Evolutionary conservation across 1,140 invertebrate genomes (phyloP).

Genomic region (Neodiprion lecontei): DNA sequence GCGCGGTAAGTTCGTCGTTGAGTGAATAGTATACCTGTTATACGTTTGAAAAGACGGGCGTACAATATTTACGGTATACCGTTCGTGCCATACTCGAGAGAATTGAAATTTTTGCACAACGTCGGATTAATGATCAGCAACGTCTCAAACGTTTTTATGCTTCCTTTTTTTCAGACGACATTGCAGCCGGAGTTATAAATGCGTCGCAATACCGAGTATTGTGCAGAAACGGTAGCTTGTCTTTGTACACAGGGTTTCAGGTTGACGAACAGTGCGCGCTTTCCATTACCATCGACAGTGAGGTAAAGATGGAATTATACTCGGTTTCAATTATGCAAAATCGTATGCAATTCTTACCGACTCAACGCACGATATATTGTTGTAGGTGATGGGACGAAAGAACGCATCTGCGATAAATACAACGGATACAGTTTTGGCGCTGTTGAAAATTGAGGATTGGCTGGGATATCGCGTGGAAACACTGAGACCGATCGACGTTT

Average conservation of each 20-base stretch:
- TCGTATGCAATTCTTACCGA: conserved; percentile 14
- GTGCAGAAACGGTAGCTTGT: conserved; percentile 67
- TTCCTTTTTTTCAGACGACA: conserved; percentile 14
- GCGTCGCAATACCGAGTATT: conserved; percentile 58
- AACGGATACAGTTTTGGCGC: conserved; percentile 48
- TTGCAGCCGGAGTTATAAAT: conserved; percentile 20
- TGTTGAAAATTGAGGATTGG: conserved; percentile 64
- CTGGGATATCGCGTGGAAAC: conserved; percentile 48
- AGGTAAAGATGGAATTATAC: conserved; percentile 60
- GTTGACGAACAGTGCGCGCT: conserved; percentile 65
- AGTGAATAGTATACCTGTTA: not conserved
- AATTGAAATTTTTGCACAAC: too few relatives aligned
- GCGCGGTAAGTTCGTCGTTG: conserved; percentile 41
- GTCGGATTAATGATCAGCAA: too few relatives aligned
- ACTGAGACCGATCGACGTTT: conserved; percentile 53
- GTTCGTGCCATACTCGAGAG: too few relatives aligned
- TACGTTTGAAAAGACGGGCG: too few relatives aligned
- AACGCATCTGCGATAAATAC: conserved; percentile 46
- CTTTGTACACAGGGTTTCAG: conserved; percentile 55
- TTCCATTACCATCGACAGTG: conserved; percentile 65
- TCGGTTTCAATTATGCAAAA: conserved; percentile 22
- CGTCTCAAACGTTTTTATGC: too few relatives aligned
- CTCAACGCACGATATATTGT: not conserved
- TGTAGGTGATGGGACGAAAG: conserved; percentile 49
- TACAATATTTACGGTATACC: too few relatives aligned